A percentile compares a stretch with the other conserved stretches of the same genome.
phyloP scores from a whole-genome alignment of 1,140 invertebrate species.

The Rhagoletis pomonella region DNA sequence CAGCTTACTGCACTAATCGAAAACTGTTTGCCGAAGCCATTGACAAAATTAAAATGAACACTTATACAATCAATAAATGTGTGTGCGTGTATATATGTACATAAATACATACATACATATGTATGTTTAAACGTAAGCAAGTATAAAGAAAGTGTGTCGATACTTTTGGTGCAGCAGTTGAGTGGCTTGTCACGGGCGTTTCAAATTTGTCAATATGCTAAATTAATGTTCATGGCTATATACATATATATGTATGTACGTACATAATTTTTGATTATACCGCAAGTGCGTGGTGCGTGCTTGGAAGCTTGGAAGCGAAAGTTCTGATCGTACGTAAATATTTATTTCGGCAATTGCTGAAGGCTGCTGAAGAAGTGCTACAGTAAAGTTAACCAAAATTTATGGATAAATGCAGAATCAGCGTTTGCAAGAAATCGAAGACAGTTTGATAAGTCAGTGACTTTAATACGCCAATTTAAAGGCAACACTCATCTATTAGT shows the following conservation, averaged over 20 bases:
- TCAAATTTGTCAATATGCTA: not conserved
- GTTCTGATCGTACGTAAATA: too few relatives aligned
- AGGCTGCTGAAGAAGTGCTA: too few relatives aligned
- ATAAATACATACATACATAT: not conserved
- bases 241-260: not conserved
- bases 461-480: too few relatives aligned
- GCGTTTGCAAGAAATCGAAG: too few relatives aligned
- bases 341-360: too few relatives aligned
- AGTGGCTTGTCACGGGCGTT: not conserved
- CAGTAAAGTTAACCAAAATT: too few relatives aligned
- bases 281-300: not conserved
- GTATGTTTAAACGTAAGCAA: not conserved
- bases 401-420: too few relatives aligned
- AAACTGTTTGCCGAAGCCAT: not conserved
- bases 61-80: too few relatives aligned
- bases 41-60: too few relatives aligned
- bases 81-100: too few relatives aligned
- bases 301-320: not conserved
- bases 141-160: not conserved
- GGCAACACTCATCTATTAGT: too few relatives aligned
- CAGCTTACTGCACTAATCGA: not conserved
- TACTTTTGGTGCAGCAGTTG: not conserved
- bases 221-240: not conserved
- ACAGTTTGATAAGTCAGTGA: too few relatives aligned
- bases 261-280: not conserved